phyloP scores from a whole-genome alignment of 2,797 vertebrate species.

The Tiaroga cobitis region DNA sequence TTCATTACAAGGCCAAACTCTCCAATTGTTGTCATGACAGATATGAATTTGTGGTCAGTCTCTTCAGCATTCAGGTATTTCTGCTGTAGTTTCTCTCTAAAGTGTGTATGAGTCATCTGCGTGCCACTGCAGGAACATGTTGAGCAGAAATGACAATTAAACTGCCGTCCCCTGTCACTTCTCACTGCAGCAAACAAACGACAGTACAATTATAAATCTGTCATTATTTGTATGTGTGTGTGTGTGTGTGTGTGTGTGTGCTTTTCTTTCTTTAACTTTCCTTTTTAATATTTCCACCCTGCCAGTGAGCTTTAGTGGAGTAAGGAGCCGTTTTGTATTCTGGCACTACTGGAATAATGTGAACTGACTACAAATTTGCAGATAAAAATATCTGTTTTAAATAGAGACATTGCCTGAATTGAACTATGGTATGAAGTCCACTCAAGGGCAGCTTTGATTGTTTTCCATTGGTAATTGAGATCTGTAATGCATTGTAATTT shows the following conservation, averaged over 20 bases:
- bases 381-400: conserved; percentile 28
- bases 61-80: conserved; percentile 43
- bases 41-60: background rate
- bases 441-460: conserved; percentile 42
- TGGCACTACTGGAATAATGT: conserved; percentile 36
- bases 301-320: conserved; percentile 51
- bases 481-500: conserved; percentile 29
- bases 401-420: conserved; percentile 1
- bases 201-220: conserved; percentile 79
- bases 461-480: conserved; percentile 38
- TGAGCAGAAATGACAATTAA: conserved; percentile 73
- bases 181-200: conserved; percentile 62
- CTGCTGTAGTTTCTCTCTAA: background rate
- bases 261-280: conserved; percentile 58
- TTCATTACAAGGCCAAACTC: background rate
- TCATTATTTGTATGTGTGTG: conserved; percentile 62
- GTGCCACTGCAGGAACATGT: conserved; percentile 57
- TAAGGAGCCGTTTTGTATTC: conserved; percentile 18
- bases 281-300: conserved; percentile 55
- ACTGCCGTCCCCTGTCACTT: conserved; percentile 68
- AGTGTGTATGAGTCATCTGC: conserved; percentile 9
- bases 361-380: conserved; percentile 29
- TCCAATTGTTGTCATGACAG: background rate
- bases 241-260: conserved; percentile 49
- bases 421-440: conserved; percentile 12